A percentile compares a stretch with the other conserved stretches of the same genome.
These are phyloP conservation scores for Zoanthus sociatus DNA, from an alignment of 92 coral and sea anemone species.

Conservation along the genomic window DNA sequence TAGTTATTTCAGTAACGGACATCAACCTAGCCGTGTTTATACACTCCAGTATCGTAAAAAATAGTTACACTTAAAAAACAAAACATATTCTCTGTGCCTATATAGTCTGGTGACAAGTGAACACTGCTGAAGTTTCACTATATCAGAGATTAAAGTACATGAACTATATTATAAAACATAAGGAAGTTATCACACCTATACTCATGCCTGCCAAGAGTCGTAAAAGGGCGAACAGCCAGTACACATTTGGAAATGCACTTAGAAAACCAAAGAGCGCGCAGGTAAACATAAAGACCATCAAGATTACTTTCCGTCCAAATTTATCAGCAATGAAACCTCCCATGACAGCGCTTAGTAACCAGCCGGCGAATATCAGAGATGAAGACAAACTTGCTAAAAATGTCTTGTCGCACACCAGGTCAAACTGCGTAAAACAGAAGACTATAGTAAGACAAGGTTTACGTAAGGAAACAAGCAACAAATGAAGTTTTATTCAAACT, in stretches of 20 bases:
- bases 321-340: constrained; percentile 81
- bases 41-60: too few relatives aligned
- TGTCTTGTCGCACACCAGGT: constrained; percentile 85
- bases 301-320: constrained; percentile 70
- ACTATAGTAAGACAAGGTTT: background rate
- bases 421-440: constrained; percentile 65
- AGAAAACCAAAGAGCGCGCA: constrained; percentile 45
- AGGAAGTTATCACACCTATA: background rate
- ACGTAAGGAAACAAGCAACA: too few relatives aligned
- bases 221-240: constrained; percentile 40
- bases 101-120: too few relatives aligned
- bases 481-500: too few relatives aligned
- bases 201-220: constrained; percentile 29
- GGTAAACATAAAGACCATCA: background rate
- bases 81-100: too few relatives aligned
- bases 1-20: too few relatives aligned
- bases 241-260: constrained; percentile 45
- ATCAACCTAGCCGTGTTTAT: too few relatives aligned
- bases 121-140: too few relatives aligned
- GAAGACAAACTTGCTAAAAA: constrained; percentile 82
- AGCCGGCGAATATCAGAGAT: constrained; percentile 83
- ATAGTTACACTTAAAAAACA: too few relatives aligned
- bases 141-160: too few relatives aligned
- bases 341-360: constrained; percentile 75
- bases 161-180: background rate